Evolutionary conservation across 1,140 invertebrate genomes (phyloP), one percentile per base, ranked within the genome.

Genomic region (Sycophila sp.): DNA sequence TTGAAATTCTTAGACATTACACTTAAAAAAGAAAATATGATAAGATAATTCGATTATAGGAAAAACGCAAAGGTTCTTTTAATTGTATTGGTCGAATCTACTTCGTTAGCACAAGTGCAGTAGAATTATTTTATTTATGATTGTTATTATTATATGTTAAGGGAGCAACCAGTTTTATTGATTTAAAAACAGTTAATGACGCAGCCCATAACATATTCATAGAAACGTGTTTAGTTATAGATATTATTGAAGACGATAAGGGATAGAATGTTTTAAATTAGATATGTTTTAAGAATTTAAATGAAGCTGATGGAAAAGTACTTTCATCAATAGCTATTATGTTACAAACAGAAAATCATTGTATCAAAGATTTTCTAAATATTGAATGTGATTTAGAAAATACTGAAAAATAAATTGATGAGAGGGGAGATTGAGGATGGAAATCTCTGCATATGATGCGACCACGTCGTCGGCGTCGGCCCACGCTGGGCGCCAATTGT

Each of bases 231-330:
- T 71, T 53, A 53, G 67, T 65, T 8, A 5, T 74, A 24, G 74
- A 75, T 28, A 45, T 83, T 1, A 34, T 86, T 3, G 75, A 82
- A 66, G 64, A 82, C 60, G 77, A 84, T 75, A 81, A 53, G 81
- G 80, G 78, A 67, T n/a, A n/a, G n/a, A n/a, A n/a, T n/a, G n/a
- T n/a, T n/a, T n/a, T n/a, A n/a, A n/a, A n/a, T n/a, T n/a, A n/a
- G n/a, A n/a, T n/a, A n/a, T n/a, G n/a, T n/a, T n/a, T n/a, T n/a
- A n/a, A n/a, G n/a, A n/a, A n/a, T n/a, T n/a, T n/a, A n/a, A n/a
- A n/a, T n/a, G n/a, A n/a, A n/a, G n/a, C n/a, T n/a, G n/a, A n/a
- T n/a, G n/a, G n/a, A n/a, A n/a, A n/a, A n/a, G n/a, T n/a, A n/a
- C n/a, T n/a, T n/a, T n/a, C n/a, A n/a, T n/a, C n/a, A n/a, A n/a